Conservation (phyloP, 2,888 invertebrate species). For the Drosophila anceps region DNA sequence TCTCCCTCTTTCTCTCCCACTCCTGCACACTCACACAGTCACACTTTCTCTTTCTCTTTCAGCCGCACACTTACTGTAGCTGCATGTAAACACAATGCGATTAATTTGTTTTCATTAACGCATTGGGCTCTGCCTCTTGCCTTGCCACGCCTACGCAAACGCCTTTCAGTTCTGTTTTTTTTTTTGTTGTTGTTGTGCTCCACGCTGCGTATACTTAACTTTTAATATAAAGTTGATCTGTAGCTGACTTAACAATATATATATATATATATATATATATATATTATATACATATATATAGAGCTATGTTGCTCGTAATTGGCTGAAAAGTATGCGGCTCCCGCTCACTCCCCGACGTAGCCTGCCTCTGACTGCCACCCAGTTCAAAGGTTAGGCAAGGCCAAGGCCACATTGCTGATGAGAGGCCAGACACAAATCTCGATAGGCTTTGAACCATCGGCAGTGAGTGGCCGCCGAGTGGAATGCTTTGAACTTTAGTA, state of each 20-base stretch:
- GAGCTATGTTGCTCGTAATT: constrained; percentile 16
- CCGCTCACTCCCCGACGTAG: not conserved
- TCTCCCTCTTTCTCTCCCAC: not conserved
- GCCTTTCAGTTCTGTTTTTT: not conserved
- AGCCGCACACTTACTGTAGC: not conserved
- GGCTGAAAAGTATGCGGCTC: constrained; percentile 1
- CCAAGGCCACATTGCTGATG: constrained; percentile 46
- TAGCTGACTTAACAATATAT: constrained; percentile 26
- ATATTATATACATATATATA: not conserved
- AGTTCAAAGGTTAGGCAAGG: constrained; percentile 67
- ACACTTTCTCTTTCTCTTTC: not conserved
- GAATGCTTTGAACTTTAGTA: constrained; percentile 52
- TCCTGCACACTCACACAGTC: not conserved
- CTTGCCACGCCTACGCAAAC: not conserved
- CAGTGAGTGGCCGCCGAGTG: not conserved
- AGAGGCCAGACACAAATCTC: constrained; percentile 28
- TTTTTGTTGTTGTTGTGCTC: not conserved
- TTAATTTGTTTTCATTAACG: constrained; percentile 76
- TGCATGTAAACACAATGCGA: constrained; percentile 67
- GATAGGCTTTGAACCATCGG: constrained; percentile 11
- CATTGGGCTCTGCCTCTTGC: constrained; percentile 32
- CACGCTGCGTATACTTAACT: constrained; percentile 53
- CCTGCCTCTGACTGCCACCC: not conserved
- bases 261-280: not conserved
- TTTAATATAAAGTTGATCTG: constrained; percentile 57